A percentile compares a stretch with the other conserved stretches of the same genome.
Evolutionary conservation across 2,797 vertebrate genomes (phyloP).

Genomic region (Ispidina lecontei): DNA sequence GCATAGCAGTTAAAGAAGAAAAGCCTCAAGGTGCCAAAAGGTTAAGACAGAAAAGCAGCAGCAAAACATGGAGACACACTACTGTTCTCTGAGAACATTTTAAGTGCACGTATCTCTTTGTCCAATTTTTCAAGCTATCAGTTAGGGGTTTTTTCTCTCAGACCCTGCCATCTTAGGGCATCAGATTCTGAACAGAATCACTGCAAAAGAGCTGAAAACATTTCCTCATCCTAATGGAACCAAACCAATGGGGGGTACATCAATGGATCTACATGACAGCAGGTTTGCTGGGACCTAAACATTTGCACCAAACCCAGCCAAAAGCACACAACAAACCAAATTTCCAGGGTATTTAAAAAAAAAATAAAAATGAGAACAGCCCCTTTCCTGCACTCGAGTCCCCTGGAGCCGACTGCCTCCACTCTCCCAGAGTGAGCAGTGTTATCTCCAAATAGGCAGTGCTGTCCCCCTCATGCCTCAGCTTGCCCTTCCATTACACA

Average conservation of each 20-base stretch:
- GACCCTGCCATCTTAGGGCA: background rate
- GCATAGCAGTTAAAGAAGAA: background rate
- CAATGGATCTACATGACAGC: background rate
- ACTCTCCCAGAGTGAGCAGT: background rate
- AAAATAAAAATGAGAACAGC: background rate
- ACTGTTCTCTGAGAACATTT: background rate
- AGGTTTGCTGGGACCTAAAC: background rate
- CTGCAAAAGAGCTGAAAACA: background rate
- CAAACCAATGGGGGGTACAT: background rate
- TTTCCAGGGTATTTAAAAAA: background rate
- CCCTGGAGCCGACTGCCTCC: background rate
- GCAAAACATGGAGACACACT: background rate
- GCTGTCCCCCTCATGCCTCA: background rate
- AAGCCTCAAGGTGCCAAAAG: background rate
- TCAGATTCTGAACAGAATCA: background rate
- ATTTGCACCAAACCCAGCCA: background rate
- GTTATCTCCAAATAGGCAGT: background rate
- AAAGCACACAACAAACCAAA: background rate
- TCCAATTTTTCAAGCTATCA: background rate
- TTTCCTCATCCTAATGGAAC: background rate
- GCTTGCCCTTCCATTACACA: background rate
- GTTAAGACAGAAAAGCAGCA: background rate
- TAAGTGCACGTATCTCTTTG: background rate
- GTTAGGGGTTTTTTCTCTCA: background rate
- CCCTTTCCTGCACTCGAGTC: background rate